Base-by-base conservation (phyloP, 1,140 invertebrate species). In the Phenacoccus solenopsis region DNA sequence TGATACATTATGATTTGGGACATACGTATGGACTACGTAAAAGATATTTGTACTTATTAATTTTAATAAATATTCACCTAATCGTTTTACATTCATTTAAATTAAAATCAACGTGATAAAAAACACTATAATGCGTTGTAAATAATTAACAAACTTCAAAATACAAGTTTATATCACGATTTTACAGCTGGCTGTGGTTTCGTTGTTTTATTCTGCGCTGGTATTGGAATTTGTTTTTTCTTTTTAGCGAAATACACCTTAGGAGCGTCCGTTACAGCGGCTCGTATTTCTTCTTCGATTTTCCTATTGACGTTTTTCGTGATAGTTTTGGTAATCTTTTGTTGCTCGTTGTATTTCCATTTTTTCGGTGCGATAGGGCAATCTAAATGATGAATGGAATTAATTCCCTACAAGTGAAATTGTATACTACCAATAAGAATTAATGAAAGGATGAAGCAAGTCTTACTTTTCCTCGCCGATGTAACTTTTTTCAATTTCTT, bases 341-440 rank as follows among this genome's bases (percentile, higher is more conserved):
- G 78, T 0, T 79, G 74, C 74, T 85, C 85, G 73, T 81, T 77
- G 24, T 81, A 78, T 75, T 84, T 84, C 12, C 77, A 72, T 73
- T 87, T 87, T 73, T 86, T 86, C 0, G 84, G 79, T 72, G 83
- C 79, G 28, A 86, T 82, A 5, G 85, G 85, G 28, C 82, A 80
- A 79, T 86, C 83, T 85, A 70, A 28, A 78, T 76, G 69, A 73
- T 72, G 32, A 74, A 30, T 38, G 38, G 21, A 13, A 72, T 68
- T 25, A 32, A 61, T 69, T 59, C 25, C 9, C 3, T 28, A 10
- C 5, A 12, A 7, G n/a, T n/a, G 21, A 35, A 35, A 32, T 30
- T 25, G 16, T 28, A 69, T 4, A 69, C 3, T 22, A 68, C 7
- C 12, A 9, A n/a, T 20, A 16, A 20, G 9, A 9, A 67, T 27